Conservation (phyloP, 2,113 vertebrate species). For the Redunca redunca region DNA sequence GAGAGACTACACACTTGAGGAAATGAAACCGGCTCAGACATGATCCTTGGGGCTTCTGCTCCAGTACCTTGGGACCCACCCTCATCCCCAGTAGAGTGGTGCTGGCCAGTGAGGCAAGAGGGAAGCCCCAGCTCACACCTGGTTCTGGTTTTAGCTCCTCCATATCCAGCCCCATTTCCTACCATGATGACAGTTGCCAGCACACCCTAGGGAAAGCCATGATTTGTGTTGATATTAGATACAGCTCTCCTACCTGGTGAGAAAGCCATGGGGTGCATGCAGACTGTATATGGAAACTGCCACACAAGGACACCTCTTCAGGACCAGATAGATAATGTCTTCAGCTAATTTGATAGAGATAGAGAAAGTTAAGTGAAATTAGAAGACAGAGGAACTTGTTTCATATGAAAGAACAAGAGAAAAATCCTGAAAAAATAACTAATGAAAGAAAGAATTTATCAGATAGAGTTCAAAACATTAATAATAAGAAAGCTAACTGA, state of each 20-base stretch:
- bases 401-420: background rate
- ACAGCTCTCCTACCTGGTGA: background rate
- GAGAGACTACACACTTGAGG: background rate
- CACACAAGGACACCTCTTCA: background rate
- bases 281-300: background rate
- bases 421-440: background rate
- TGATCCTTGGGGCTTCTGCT: background rate
- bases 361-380: background rate
- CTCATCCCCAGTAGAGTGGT: background rate
- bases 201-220: background rate
- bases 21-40: background rate
- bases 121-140: background rate
- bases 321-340: background rate
- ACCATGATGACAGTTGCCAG: background rate
- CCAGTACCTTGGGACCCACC: background rate
- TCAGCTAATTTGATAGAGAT: background rate
- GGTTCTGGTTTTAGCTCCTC: background rate
- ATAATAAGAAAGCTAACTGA: background rate
- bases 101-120: background rate
- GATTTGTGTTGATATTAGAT: background rate
- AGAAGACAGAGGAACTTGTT: background rate
- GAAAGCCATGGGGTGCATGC: background rate
- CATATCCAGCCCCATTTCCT: background rate
- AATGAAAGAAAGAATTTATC: background rate
- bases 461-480: background rate